phyloP scores from a whole-genome alignment of 30 jellyfish, hydroid and myxozoan species.

The Turritopsis rubra region DNA sequence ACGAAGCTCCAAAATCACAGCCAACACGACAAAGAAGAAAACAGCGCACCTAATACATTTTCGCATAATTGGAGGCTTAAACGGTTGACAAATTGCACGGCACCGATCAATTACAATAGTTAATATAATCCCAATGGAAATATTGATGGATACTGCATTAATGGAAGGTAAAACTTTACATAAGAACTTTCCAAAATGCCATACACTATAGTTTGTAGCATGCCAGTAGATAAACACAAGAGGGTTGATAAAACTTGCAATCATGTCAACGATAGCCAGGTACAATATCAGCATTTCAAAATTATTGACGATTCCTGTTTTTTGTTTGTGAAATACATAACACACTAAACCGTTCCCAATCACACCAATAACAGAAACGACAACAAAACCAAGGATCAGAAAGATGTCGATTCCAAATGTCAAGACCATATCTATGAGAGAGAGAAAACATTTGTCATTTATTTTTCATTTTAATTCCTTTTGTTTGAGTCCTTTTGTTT shows the following conservation, averaged over 20 bases:
- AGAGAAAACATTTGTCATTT: too few species aligned
- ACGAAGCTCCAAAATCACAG: not conserved
- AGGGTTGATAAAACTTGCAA: slow-evolving; percentile 14
- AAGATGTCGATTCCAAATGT: not conserved
- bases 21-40: not conserved
- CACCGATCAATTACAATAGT: slow-evolving; percentile 7
- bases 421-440: not conserved
- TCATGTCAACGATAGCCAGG: slow-evolving; percentile 9
- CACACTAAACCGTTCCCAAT: not conserved
- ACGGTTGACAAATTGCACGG: slow-evolving; percentile 16
- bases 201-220: not conserved
- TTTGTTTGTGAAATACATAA: not conserved
- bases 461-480: too few species aligned
- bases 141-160: not conserved
- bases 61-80: not conserved
- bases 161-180: slow-evolving; percentile 4
- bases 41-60: not conserved
- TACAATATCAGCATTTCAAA: not conserved
- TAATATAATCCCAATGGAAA: slow-evolving; percentile 8
- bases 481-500: too few species aligned
- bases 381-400: not conserved
- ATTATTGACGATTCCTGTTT: not conserved
- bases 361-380: not conserved
- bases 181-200: slow-evolving; percentile 9
- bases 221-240: not conserved